A percentile compares a stretch with the other conserved stretches of the same genome.
Evolutionary conservation across 1,140 invertebrate species (phyloP).

Genomic region (Vanessa tameamea): DNA sequence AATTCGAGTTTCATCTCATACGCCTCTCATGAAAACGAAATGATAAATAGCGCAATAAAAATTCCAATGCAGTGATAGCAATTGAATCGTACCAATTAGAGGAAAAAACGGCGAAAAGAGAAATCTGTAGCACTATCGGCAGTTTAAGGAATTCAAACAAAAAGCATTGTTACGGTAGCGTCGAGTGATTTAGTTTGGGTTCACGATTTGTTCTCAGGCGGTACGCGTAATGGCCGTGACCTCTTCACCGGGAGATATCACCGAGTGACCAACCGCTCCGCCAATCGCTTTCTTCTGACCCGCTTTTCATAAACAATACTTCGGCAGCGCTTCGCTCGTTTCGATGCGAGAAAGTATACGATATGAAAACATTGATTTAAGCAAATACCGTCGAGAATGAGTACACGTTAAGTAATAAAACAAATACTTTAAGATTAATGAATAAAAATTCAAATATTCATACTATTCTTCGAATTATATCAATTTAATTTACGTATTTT

Average conservation of each 20-base stretch:
- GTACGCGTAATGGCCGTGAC: constrained; percentile 67
- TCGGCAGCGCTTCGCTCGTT: constrained; percentile 58
- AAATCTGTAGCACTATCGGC: constrained; percentile 37
- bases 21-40: constrained; percentile 6
- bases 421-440: neutral
- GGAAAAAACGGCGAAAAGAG: constrained; percentile 36
- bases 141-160: constrained; percentile 38
- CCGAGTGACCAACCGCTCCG: constrained; percentile 61
- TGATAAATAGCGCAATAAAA: constrained; percentile 28
- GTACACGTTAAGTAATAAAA: constrained; percentile 11
- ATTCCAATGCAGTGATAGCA: constrained; percentile 24
- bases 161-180: constrained; percentile 40
- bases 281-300: constrained; percentile 77
- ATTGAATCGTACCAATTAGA: constrained; percentile 24
- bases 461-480: too few species aligned
- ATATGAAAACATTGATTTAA: constrained; percentile 44
- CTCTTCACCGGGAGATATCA: constrained; percentile 68
- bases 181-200: constrained; percentile 46
- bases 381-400: constrained; percentile 34
- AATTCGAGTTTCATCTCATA: constrained; percentile 15
- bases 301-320: constrained; percentile 79
- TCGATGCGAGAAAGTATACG: constrained; percentile 69
- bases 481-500: too few species aligned
- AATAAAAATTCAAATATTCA: neutral
- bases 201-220: constrained; percentile 45